Evolutionary conservation across 2,113 vertebrate genomes (phyloP).

Genomic region (Grallaria varia): DNA sequence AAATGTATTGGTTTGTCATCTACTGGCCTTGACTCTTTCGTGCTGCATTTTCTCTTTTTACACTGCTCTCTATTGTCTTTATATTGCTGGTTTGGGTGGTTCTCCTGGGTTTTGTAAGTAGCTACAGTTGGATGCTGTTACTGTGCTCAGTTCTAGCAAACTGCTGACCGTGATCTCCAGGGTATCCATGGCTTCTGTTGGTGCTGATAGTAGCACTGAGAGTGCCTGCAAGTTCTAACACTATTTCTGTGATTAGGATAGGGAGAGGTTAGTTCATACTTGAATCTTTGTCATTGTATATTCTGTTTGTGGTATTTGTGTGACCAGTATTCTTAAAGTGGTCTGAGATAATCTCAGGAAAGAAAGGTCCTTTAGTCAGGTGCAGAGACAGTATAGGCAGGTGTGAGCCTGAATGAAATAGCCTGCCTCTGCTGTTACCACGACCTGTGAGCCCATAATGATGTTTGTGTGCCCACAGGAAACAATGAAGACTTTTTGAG

Average conservation of each 20-base stretch:
- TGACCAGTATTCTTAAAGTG: not conserved
- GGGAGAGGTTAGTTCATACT: not conserved
- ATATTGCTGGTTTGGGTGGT: not conserved
- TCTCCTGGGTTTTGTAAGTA: not conserved
- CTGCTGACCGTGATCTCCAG: fast-evolving
- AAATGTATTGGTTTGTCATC: not conserved
- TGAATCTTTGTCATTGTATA: not conserved
- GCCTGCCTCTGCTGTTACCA: not conserved
- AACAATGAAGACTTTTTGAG: not conserved
- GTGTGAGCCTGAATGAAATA: not conserved
- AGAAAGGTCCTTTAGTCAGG: not conserved
- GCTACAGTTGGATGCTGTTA: not conserved
- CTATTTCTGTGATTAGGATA: not conserved
- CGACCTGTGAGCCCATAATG: not conserved
- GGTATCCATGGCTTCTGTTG: not conserved
- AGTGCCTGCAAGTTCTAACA: not conserved
- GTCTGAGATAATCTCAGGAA: not conserved
- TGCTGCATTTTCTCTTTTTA: not conserved
- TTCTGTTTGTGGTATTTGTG: not conserved
- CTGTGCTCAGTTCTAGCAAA: not conserved
- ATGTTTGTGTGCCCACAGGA: not conserved
- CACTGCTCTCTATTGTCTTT: not conserved
- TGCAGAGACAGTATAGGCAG: not conserved
- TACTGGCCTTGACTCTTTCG: not conserved
- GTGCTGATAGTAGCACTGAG: not conserved